Conservation (phyloP, 1,140 invertebrate species). For the Caenorhabditis brenneri region DNA sequence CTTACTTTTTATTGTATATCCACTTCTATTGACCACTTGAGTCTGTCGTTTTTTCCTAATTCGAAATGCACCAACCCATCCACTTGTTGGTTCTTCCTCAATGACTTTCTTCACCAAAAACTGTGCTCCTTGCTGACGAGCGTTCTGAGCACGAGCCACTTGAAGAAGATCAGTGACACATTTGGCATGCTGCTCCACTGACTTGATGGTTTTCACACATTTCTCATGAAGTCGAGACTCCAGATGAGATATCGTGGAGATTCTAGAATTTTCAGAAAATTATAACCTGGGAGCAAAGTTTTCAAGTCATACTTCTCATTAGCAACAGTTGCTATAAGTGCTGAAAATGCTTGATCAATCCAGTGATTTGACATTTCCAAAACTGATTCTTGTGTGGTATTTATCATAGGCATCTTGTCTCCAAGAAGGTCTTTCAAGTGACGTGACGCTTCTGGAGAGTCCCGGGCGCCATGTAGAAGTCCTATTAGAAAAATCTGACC, state of each 20-base stretch:
- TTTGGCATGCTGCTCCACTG: not conserved
- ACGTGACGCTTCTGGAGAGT: not conserved
- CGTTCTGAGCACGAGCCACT: not conserved
- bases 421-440: not conserved
- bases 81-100: not conserved
- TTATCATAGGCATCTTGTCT: not conserved
- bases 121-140: not conserved
- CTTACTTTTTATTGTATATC: not conserved
- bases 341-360: not conserved
- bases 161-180: not conserved
- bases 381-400: not conserved
- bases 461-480: not conserved
- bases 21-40: not conserved
- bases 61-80: not conserved
- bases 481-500: no score
- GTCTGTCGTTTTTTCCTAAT: not conserved
- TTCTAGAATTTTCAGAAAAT: not conserved
- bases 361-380: slow-evolving; percentile 19
- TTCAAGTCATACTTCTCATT: not conserved
- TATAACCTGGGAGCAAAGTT: no score
- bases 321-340: not conserved
- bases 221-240: slow-evolving; percentile 7
- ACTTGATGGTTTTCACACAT: not conserved
- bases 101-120: not conserved
- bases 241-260: not conserved